Percentiles rank a stretch among this genome's conserved stretches.
These are phyloP conservation scores for Telenomus remus DNA, from an alignment of 1,140 invertebrate genomes.

Conservation along the genomic window DNA sequence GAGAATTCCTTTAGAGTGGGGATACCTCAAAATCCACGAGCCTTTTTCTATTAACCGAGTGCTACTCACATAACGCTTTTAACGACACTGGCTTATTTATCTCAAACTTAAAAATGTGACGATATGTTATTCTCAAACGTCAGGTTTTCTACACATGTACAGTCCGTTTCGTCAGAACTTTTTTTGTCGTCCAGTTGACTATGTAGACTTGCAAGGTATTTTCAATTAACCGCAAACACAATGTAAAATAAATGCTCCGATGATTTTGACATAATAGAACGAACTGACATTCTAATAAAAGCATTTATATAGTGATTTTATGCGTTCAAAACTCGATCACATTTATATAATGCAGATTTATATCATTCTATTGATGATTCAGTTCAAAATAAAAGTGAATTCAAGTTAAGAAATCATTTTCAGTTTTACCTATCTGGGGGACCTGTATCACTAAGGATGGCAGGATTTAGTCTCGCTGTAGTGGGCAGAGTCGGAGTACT, in stretches of 20 bases:
- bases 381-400: too few relatives aligned
- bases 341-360: too few relatives aligned
- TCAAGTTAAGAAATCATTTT: too few relatives aligned
- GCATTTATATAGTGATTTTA: too few relatives aligned
- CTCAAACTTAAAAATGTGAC: constrained; percentile 53
- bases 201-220: constrained; percentile 38
- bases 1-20: constrained; percentile 55
- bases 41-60: constrained; percentile 74
- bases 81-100: constrained; percentile 66
- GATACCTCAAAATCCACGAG: constrained; percentile 62
- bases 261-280: too few relatives aligned
- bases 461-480: constrained; percentile 68
- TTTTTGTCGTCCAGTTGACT: constrained; percentile 21
- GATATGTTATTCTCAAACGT: constrained; percentile 70
- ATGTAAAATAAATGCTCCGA: too few relatives aligned
- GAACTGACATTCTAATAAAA: too few relatives aligned
- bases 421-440: constrained; percentile 68
- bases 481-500: constrained; percentile 65
- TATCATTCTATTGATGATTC: too few relatives aligned
- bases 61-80: constrained; percentile 67
- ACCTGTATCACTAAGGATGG: constrained; percentile 69
- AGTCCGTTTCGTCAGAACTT: constrained; percentile 59
- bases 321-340: too few relatives aligned
- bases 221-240: constrained; percentile 26
- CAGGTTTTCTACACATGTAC: constrained; percentile 37